Evolutionary conservation across 1,140 invertebrate genomes (phyloP).

Genomic region (Temnothorax longispinosus): DNA sequence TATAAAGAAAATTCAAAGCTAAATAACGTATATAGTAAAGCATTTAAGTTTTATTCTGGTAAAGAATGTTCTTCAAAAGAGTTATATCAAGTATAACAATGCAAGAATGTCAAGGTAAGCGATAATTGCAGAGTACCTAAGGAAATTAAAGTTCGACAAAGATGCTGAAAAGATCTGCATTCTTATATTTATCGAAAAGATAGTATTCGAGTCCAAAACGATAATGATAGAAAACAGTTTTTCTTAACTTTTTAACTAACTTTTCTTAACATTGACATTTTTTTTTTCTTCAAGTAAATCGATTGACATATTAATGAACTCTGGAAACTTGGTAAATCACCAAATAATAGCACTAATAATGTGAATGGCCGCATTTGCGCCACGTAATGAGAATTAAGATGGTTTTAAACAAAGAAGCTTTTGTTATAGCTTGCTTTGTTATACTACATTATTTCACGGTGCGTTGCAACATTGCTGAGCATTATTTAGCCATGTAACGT

Average conservation of each 20-base stretch:
- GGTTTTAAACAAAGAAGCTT: slow-evolving; percentile 28
- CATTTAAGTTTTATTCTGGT: not conserved
- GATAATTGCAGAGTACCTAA: not conserved
- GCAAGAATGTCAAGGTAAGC: slow-evolving; percentile 10
- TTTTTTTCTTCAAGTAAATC: not conserved
- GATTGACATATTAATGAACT: not conserved
- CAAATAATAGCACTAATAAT: slow-evolving; percentile 22
- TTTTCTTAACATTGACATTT: not conserved
- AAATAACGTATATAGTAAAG: not conserved
- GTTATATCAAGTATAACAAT: not conserved
- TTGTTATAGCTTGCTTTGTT: not conserved
- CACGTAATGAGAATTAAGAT: slow-evolving; percentile 39
- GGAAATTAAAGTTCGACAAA: not conserved
- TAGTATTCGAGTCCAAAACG: not conserved
- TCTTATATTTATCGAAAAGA: not conserved
- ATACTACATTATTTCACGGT: slow-evolving; percentile 27
- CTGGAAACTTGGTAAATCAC: not conserved
- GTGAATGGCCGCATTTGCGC: not conserved
- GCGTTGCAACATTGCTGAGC: slow-evolving; percentile 10
- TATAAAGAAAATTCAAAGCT: not conserved
- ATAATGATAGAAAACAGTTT: not conserved
- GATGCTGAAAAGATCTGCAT: not conserved
- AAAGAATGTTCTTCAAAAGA: not conserved
- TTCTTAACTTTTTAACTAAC: not conserved
- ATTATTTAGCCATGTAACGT: slow-evolving; percentile 53